A percentile compares a stretch with the other conserved stretches of the same genome.
Conservation (phyloP, 2,888 invertebrate genomes). For the Leptinotarsa tumamoca region DNA sequence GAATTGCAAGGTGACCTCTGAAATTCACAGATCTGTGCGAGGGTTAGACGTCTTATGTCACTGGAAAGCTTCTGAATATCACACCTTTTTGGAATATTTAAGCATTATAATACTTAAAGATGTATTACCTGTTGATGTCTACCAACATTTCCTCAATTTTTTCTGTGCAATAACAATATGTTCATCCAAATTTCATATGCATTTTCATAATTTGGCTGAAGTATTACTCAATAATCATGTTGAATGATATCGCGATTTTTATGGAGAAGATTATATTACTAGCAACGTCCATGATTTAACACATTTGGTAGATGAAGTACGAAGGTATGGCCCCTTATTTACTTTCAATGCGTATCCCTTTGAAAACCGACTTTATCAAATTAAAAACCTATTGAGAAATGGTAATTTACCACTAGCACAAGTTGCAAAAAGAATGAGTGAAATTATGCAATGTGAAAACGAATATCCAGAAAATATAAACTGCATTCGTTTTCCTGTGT, state of each 20-base stretch:
- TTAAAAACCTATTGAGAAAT: too few relatives aligned
- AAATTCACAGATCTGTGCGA: conserved; percentile 33
- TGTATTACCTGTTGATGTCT: conserved; percentile 30
- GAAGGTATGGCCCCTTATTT: too few relatives aligned
- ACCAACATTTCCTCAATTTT: conserved; percentile 29
- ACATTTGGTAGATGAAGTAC: conserved; percentile 55
- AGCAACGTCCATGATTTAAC: conserved; percentile 53
- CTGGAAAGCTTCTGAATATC: conserved; percentile 34
- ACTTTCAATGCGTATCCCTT: too few relatives aligned
- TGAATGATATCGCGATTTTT: conserved; percentile 13
- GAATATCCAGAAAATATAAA: too few relatives aligned
- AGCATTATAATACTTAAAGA: conserved; percentile 33
- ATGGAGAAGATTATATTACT: conserved; percentile 36
- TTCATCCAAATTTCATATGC: conserved; percentile 20
- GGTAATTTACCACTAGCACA: too few relatives aligned
- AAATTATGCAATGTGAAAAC: too few relatives aligned
- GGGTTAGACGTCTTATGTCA: conserved; percentile 20
- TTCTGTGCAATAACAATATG: conserved; percentile 35
- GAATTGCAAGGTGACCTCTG: conserved; percentile 30
- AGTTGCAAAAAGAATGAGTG: too few relatives aligned
- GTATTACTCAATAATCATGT: background rate
- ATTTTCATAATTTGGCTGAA: conserved; percentile 18
- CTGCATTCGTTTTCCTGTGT: too few relatives aligned
- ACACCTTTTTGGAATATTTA: conserved; percentile 31
- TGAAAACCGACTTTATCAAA: too few relatives aligned